Conservation (phyloP, 2,797 vertebrate species). For the Myotis findleyi region DNA sequence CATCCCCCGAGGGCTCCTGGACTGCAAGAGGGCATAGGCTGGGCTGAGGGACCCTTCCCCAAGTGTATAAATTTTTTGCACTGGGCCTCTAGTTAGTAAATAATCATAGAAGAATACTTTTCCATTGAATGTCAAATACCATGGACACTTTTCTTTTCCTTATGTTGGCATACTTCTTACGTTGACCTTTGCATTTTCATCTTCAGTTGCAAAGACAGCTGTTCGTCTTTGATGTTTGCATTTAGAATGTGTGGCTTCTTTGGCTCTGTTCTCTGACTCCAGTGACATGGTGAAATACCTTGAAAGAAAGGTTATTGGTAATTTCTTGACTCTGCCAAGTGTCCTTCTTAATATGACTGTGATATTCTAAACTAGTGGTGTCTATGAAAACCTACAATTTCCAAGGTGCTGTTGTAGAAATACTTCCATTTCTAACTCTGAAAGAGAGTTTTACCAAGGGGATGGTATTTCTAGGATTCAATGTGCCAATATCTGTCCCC, state of each 20-base stretch:
- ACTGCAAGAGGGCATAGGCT: no score
- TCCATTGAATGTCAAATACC: not conserved
- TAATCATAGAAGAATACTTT: conserved; percentile 20
- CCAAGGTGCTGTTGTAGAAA: not conserved
- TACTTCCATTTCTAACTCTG: not conserved
- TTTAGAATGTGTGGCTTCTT: not conserved
- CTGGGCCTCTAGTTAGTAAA: not conserved
- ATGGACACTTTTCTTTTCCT: not conserved
- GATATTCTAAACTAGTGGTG: not conserved
- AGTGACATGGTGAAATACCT: not conserved
- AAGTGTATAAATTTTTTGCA: no score
- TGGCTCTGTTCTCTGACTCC: not conserved
- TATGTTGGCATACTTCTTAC: not conserved
- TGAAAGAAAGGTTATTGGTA: not conserved
- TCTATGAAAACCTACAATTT: not conserved
- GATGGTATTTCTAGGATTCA: not conserved
- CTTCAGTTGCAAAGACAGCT: not conserved
- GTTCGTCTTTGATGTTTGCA: not conserved
- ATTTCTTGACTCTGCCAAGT: not conserved
- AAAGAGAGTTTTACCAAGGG: not conserved
- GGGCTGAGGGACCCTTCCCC: no score
- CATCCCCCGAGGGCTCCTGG: no score
- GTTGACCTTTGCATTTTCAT: not conserved
- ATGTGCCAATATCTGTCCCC: not conserved
- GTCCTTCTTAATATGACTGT: not conserved